Evolutionary conservation across 2,113 vertebrate genomes (phyloP).

Genomic region (Lophochroa leadbeateri): DNA sequence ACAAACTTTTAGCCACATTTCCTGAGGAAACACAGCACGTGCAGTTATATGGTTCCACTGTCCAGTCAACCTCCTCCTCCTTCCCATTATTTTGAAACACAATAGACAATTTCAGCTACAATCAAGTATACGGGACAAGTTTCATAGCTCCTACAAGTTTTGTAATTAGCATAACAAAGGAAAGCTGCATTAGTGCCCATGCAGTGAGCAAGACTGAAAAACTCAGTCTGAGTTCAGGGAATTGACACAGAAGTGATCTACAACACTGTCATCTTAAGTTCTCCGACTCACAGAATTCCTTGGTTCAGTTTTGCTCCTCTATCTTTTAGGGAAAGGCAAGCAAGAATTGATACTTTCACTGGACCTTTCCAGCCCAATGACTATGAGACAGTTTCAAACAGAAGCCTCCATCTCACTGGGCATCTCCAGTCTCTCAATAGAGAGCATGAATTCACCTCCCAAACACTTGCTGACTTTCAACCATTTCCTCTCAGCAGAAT

Average conservation of each 20-base stretch:
- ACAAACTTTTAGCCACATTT: background rate
- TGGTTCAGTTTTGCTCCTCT: background rate
- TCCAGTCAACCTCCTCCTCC: background rate
- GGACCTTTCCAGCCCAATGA: background rate
- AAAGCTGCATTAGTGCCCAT: background rate
- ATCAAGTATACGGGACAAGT: rapidly evolving
- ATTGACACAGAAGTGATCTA: background rate
- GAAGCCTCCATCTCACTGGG: background rate
- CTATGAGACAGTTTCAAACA: background rate
- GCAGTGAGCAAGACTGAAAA: background rate
- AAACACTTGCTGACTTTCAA: background rate
- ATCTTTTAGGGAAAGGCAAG: background rate
- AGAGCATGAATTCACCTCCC: background rate
- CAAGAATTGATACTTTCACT: background rate
- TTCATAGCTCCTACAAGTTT: background rate
- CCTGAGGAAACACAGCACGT: background rate
- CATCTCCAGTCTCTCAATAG: background rate
- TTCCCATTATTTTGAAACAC: background rate
- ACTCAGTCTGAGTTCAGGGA: background rate
- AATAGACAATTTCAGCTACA: background rate
- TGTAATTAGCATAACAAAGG: background rate
- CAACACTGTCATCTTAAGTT: background rate
- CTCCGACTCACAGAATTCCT: background rate
- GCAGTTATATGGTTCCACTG: no score
- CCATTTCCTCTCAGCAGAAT: background rate